phyloP scores from a whole-genome alignment of 2,113 vertebrate species.

The Microcebus lehilahytsara region DNA sequence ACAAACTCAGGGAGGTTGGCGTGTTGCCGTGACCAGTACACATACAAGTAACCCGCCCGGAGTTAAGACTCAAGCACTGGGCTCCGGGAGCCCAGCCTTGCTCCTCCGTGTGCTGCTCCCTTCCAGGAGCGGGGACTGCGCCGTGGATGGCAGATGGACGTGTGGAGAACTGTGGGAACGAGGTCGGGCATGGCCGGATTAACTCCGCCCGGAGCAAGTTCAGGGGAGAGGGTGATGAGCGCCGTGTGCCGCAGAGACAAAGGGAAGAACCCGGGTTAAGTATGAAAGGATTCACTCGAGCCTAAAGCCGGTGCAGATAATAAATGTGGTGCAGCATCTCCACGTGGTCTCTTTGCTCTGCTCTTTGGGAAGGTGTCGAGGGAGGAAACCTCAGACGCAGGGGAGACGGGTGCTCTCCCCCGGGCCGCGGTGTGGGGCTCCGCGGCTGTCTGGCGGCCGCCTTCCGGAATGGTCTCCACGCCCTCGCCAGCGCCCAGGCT shows the following conservation, averaged over 20 bases:
- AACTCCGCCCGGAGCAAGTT: too few relatives aligned
- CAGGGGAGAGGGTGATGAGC: neutral
- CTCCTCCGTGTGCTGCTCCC: too few relatives aligned
- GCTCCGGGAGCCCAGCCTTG: neutral
- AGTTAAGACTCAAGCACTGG: accelerated
- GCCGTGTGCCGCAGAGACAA: neutral
- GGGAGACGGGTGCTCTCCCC: neutral
- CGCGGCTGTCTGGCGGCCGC: neutral
- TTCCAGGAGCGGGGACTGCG: accelerated
- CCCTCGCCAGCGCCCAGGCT: neutral
- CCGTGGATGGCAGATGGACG: accelerated
- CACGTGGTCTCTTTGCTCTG: accelerated
- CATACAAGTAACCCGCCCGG: accelerated
- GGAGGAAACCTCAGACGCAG: neutral
- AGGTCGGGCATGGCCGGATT: too few relatives aligned
- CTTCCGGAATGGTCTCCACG: neutral
- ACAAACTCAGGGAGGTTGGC: accelerated
- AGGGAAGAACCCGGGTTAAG: neutral
- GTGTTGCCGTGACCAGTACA: neutral
- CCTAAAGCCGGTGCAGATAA: accelerated
- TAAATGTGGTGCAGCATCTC: accelerated
- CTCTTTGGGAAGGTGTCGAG: neutral
- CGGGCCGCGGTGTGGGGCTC: too few relatives aligned
- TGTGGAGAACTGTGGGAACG: neutral
- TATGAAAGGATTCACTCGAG: too few relatives aligned